phyloP scores from a whole-genome alignment of 2,888 invertebrate genomes.

The Drosophila acutilabella region DNA sequence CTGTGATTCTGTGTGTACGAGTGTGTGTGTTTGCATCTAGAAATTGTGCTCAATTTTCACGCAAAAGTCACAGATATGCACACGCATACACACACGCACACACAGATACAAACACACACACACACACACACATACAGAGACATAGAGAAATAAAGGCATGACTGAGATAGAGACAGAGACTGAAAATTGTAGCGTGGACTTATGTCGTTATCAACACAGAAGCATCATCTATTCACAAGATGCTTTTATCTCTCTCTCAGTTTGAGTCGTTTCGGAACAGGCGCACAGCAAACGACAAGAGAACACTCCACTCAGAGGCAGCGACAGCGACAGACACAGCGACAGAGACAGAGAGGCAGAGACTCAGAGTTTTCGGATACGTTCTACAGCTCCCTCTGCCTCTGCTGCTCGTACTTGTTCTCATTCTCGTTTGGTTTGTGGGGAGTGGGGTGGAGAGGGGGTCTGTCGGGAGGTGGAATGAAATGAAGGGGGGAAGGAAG shows the following conservation, averaged over 20 bases:
- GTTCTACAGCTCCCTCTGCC: conserved; percentile 24
- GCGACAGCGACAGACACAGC: conserved; percentile 21
- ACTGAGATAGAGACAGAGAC: conserved; percentile 37
- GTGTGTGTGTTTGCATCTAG: conserved; percentile 57
- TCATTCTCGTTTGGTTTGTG: conserved; percentile 1
- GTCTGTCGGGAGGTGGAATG: too few species aligned
- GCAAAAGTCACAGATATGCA: conserved; percentile 55
- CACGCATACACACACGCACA: conserved; percentile 25
- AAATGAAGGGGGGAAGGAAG: not conserved
- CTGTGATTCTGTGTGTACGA: too few species aligned
- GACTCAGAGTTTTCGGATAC: conserved; percentile 32
- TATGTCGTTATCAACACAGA: conserved; percentile 78
- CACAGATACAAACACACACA: conserved; percentile 14
- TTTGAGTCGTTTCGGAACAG: conserved; percentile 83
- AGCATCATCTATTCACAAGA: conserved; percentile 80
- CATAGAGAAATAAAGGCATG: conserved; percentile 17
- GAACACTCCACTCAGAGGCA: conserved; percentile 57
- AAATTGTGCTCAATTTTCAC: conserved; percentile 81
- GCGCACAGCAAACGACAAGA: conserved; percentile 74
- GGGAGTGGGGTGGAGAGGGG: too few species aligned
- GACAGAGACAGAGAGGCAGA: conserved; percentile 16
- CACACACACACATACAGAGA: conserved; percentile 10
- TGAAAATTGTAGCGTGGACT: conserved; percentile 42
- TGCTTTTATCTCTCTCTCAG: conserved; percentile 84
- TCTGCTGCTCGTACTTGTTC: conserved; percentile 6